Conservation (phyloP, 1,140 invertebrate species). For the Cylas formicarius region DNA sequence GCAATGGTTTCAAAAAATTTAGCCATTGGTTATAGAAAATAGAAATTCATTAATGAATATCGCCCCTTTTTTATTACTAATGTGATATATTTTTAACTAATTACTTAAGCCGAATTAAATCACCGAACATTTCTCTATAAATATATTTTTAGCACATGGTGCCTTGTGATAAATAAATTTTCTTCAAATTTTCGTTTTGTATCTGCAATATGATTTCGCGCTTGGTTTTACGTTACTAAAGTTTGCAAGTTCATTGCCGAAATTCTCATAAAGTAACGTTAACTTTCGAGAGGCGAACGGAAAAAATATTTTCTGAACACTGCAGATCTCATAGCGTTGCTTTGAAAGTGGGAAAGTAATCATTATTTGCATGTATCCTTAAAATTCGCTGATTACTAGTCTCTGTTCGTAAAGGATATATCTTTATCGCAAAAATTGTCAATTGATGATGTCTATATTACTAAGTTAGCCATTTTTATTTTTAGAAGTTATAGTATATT, state of each 20-base stretch:
- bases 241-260: too few relatives aligned
- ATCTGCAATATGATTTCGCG: too few relatives aligned
- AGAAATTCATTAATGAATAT: too few relatives aligned
- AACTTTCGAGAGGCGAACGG: too few relatives aligned
- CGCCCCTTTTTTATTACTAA: constrained; percentile 11
- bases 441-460: constrained; percentile 23
- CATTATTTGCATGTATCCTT: constrained; percentile 17
- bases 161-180: constrained; percentile 29
- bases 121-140: constrained; percentile 22
- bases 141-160: constrained; percentile 25
- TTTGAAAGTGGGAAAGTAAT: too few relatives aligned
- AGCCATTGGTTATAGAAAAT: too few relatives aligned
- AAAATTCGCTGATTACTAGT: constrained; percentile 19
- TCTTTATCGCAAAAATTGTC: constrained; percentile 21
- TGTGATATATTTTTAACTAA: constrained; percentile 18
- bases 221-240: too few relatives aligned
- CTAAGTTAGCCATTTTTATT: constrained; percentile 21
- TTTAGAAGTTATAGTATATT: constrained; percentile 21
- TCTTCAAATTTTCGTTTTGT: too few relatives aligned
- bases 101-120: constrained; percentile 19
- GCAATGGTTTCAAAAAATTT: too few relatives aligned
- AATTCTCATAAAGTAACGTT: too few relatives aligned
- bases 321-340: too few relatives aligned
- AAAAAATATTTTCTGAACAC: too few relatives aligned
- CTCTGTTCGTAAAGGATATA: constrained; percentile 17